phyloP scores from a whole-genome alignment of 2,888 invertebrate genomes.

The Torymus tubicola region DNA sequence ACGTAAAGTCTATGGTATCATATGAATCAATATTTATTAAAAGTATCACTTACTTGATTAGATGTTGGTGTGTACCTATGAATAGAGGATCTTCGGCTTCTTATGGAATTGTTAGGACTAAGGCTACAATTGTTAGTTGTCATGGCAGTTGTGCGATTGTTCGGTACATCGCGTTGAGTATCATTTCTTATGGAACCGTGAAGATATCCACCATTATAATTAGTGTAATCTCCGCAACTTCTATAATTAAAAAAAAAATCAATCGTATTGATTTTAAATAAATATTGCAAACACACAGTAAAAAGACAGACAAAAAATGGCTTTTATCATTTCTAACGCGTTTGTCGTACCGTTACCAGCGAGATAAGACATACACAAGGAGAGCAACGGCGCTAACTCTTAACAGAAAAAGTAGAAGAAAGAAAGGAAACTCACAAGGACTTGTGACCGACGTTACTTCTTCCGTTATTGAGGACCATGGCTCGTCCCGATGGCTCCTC shows the following conservation, averaged over 20 bases:
- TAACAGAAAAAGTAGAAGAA: background rate
- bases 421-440: slow-evolving; percentile 66
- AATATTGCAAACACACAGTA: no score
- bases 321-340: no score
- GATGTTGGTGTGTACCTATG: slow-evolving; percentile 64
- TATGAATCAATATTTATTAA: background rate
- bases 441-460: slow-evolving; percentile 71
- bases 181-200: slow-evolving; percentile 83
- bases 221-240: slow-evolving; percentile 86
- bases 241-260: slow-evolving; percentile 58
- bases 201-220: slow-evolving; percentile 72
- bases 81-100: slow-evolving; percentile 75
- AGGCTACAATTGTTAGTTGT: slow-evolving; percentile 79
- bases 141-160: slow-evolving; percentile 80
- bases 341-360: no score
- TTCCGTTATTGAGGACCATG: slow-evolving; percentile 75
- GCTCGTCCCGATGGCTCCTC: slow-evolving; percentile 76
- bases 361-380: no score
- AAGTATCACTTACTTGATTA: slow-evolving; percentile 65
- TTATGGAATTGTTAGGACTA: slow-evolving; percentile 86
- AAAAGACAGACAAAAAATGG: no score
- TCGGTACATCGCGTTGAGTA: slow-evolving; percentile 84
- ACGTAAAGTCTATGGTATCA: no score
- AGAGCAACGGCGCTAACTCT: background rate
- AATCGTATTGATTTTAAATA: no score